phyloP scores from a whole-genome alignment of 2,113 vertebrate species.

The Carassius auratus region DNA sequence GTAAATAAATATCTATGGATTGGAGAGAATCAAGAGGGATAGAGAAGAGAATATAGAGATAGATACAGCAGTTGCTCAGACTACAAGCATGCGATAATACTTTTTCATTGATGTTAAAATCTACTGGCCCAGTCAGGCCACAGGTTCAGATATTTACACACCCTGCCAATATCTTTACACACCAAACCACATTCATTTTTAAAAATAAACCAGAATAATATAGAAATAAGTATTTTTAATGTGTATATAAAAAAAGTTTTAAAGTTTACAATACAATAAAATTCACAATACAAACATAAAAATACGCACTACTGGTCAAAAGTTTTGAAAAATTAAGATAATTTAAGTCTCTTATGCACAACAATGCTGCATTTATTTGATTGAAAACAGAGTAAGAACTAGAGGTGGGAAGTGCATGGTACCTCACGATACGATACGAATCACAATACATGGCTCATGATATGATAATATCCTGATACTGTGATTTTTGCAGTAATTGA shows the following conservation, averaged over 20 bases:
- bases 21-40: conserved; percentile 1
- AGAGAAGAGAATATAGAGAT: conserved; percentile 3
- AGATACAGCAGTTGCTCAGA: neutral
- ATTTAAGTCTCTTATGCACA: neutral
- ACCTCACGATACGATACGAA: no score
- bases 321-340: neutral
- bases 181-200: neutral
- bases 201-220: neutral
- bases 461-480: no score
- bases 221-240: neutral
- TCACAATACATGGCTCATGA: no score
- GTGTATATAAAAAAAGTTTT: neutral
- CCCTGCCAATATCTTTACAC: neutral
- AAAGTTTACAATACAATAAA: no score
- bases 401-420: no score
- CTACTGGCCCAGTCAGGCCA: conserved; percentile 3
- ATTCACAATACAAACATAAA: neutral
- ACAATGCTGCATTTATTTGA: neutral
- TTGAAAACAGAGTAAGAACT: neutral
- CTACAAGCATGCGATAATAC: neutral
- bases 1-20: conserved; percentile 52
- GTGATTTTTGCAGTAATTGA: no score
- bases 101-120: neutral
- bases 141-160: neutral
- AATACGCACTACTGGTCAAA: neutral